phyloP scores from a whole-genome alignment of 2,888 invertebrate genomes.

The Melanostoma scalare region DNA sequence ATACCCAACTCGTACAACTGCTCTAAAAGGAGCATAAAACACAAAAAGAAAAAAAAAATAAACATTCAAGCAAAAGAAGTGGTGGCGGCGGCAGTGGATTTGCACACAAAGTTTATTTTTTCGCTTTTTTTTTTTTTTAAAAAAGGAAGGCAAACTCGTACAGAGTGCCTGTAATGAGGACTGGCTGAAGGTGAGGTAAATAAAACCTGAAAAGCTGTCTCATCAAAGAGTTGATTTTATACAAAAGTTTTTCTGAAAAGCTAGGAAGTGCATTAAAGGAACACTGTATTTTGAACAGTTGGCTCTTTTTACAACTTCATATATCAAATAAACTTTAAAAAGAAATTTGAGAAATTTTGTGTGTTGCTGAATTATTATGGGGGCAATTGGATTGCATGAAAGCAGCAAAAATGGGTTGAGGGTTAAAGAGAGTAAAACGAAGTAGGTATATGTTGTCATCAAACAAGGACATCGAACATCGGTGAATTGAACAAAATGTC shows the following conservation, averaged over 20 bases:
- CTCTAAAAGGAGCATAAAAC: constrained; percentile 27
- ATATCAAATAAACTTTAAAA: too few species aligned
- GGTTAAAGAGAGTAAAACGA: too few species aligned
- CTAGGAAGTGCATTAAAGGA: constrained; percentile 40
- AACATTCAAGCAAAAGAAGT: constrained; percentile 13
- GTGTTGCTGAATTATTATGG: too few species aligned
- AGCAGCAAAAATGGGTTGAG: too few species aligned
- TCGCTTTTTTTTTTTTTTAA: constrained; percentile 19
- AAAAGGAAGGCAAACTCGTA: constrained; percentile 35
- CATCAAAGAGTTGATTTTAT: constrained; percentile 57
- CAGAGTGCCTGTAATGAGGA: constrained; percentile 32
- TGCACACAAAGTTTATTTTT: constrained; percentile 45
- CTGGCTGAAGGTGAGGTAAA: constrained; percentile 59
- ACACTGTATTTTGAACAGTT: constrained; percentile 14
- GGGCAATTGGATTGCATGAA: too few species aligned
- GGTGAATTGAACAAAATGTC: too few species aligned
- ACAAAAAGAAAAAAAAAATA: constrained; percentile 1
- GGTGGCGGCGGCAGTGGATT: constrained; percentile 21
- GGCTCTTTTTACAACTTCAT: too few species aligned
- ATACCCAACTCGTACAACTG: not conserved
- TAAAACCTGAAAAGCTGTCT: constrained; percentile 56
- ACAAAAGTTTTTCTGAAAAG: constrained; percentile 52
- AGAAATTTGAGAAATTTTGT: too few species aligned
- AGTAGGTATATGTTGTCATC: too few species aligned
- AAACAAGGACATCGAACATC: too few species aligned